Evolutionary conservation across 1,140 invertebrate genomes (phyloP), one percentile per base, ranked within the genome.

Genomic region (Pseudomyrmex pallidus): DNA sequence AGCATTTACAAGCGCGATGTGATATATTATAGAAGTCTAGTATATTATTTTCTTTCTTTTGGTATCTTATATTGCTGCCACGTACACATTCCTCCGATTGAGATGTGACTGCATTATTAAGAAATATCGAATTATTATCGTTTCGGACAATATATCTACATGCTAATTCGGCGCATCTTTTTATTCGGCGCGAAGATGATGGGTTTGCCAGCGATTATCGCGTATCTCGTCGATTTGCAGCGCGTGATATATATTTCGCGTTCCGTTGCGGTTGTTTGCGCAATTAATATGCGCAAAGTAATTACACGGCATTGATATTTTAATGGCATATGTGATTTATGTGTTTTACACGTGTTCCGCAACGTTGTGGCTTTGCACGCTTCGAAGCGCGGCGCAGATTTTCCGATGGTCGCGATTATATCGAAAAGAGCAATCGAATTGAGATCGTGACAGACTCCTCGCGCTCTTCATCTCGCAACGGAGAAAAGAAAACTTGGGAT

Each of bases 1-100:
- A 90, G 87, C 91, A 91, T 92, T 94, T 94, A 93, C 87, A 87
- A 35, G 35, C 83, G 85, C 84, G 87, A 87, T 87, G 83, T 70
- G 63, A 85, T 59, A 74, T 85, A 80, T 82, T 85, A 52, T 12
- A 82, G 77, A 63, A 61, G 35, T 35, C 35, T 35, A 35, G 35
- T 35, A 35, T 5, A 35, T 35, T 35, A 35, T 54, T 25, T 46
- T 72, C n/a, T 66, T 74, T 56, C 61, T 83, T 5, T 73, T 5
- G 8, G 12, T 22, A 22, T 48, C 15, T 35, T n/a, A 17, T 22
- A 17, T 13, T 20, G 35, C 48, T 20, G 44, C 50, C 48, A 57
- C 44, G 35, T 68, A 54, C n/a, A 57, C 54, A 48, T 44, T 70
- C 46, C 15, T 2, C 20, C n/a, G 48, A 35, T 35, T 35, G 35